Conservation (phyloP, 2,113 vertebrate genomes). For the Colaptes auratus region DNA sequence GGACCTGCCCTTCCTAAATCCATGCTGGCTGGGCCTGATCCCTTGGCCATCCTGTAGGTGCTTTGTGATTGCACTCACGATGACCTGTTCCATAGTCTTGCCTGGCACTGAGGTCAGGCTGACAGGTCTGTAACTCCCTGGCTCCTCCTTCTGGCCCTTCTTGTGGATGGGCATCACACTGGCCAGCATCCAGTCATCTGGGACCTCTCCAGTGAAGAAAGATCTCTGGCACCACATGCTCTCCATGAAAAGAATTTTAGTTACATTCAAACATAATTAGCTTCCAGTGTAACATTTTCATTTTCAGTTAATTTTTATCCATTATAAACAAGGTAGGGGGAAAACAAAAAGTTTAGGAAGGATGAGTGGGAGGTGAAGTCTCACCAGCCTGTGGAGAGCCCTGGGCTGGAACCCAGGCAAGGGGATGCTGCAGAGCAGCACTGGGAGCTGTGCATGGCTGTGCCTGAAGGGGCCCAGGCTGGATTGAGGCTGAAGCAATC, state of each 20-base stretch:
- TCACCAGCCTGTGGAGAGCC: neutral
- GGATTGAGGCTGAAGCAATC: neutral
- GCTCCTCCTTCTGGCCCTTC: too few relatives aligned
- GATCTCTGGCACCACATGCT: neutral
- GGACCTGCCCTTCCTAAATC: too few relatives aligned
- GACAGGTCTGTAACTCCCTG: too few relatives aligned
- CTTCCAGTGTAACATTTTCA: neutral
- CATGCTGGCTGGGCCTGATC: too few relatives aligned
- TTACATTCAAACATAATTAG: neutral
- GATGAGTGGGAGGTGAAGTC: neutral
- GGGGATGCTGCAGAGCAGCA: neutral
- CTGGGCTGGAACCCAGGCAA: neutral
- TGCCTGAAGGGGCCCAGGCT: fast-evolving
- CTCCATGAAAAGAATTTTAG: neutral
- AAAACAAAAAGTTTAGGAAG: constrained; percentile 19
- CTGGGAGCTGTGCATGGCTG: neutral
- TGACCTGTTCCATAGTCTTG: too few relatives aligned
- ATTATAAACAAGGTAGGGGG: neutral
- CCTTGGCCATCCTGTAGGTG: too few relatives aligned
- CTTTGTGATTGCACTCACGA: too few relatives aligned
- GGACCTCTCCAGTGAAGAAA: too few relatives aligned
- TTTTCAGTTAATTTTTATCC: constrained; percentile 30
- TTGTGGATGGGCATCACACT: too few relatives aligned
- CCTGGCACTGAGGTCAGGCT: too few relatives aligned
- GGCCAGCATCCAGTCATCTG: too few relatives aligned